A percentile compares a stretch with the other conserved stretches of the same genome.
phyloP scores from a whole-genome alignment of 2,888 invertebrate species.

The Erannis defoliaria region DNA sequence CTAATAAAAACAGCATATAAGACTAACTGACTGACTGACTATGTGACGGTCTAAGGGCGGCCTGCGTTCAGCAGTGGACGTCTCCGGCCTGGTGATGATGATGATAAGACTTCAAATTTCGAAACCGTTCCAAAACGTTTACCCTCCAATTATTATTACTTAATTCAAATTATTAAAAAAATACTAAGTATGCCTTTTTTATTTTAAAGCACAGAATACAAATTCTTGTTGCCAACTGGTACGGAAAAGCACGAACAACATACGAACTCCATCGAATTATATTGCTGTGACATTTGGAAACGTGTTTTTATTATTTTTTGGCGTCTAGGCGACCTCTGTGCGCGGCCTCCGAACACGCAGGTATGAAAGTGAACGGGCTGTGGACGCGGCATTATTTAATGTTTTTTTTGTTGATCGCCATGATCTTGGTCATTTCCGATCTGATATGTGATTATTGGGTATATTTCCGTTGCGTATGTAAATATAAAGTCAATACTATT shows the following conservation, averaged over 20 bases:
- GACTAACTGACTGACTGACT: too few species aligned
- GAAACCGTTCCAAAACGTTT: not conserved
- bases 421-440: constrained; percentile 40
- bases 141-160: not conserved
- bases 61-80: too few species aligned
- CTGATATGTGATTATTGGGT: constrained; percentile 24
- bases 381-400: constrained; percentile 31
- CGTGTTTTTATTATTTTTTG: constrained; percentile 67
- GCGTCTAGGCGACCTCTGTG: constrained; percentile 74
- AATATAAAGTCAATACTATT: constrained; percentile 2
- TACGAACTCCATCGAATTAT: constrained; percentile 38
- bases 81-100: too few species aligned
- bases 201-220: not conserved
- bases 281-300: constrained; percentile 75
- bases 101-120: not conserved
- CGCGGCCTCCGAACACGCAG: constrained; percentile 53
- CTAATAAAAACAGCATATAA: not conserved
- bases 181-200: not conserved
- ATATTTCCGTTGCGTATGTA: constrained; percentile 30
- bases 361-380: constrained; percentile 33
- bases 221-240: constrained; percentile 57
- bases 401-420: constrained; percentile 25
- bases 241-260: constrained; percentile 46
- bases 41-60: too few species aligned
- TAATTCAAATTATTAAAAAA: not conserved